Conservation (phyloP, 2,888 invertebrate species). For the Cancer borealis region DNA sequence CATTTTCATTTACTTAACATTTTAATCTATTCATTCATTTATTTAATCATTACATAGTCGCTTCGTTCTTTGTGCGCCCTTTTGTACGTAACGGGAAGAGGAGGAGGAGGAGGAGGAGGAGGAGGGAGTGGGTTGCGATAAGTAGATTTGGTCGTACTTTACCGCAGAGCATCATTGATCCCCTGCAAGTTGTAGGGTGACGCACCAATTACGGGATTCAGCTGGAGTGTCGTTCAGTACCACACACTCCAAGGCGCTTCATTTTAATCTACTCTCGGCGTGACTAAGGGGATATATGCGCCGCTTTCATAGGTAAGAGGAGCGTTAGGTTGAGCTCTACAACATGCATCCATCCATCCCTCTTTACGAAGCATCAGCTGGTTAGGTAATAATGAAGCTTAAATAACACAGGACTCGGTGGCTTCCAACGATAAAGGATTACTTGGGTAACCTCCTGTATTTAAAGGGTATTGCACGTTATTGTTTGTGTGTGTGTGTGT, state of each 20-base stretch:
- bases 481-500: neutral
- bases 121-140: neutral
- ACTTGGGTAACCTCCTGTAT: no score
- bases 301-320: neutral
- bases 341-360: no score
- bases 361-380: no score
- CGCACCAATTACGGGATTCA: neutral
- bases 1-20: no score
- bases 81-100: neutral
- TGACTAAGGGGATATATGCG: slow-evolving; percentile 1
- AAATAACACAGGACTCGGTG: no score
- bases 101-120: neutral
- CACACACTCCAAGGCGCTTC: neutral
- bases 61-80: neutral
- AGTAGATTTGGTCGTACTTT: neutral
- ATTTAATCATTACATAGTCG: no score
- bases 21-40: no score
- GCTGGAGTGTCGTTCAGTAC: neutral
- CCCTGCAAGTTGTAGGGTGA: neutral
- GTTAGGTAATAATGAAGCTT: no score
- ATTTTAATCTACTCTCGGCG: neutral
- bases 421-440: no score
- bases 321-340: no score
- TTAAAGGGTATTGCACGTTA: no score
- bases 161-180: no score